A percentile compares a stretch with the other conserved stretches of the same genome.
Conservation (phyloP, 2,113 vertebrate genomes). For the Cyrtonyx montezumae region DNA sequence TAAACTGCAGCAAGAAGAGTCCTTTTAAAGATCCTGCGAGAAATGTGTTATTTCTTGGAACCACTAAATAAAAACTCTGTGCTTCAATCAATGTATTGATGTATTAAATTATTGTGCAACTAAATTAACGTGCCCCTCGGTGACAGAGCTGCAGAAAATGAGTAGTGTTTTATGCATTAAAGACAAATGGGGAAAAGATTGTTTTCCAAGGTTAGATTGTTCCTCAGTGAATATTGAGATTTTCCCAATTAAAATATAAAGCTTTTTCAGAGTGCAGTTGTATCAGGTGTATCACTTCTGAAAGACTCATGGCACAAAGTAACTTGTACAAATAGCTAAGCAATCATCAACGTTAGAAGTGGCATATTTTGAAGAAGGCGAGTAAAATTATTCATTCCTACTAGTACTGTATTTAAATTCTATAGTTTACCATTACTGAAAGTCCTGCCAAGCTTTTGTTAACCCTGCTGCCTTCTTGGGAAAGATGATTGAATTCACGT, state of each 20-base stretch:
- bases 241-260: slow-evolving; percentile 32
- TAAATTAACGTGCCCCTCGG: slow-evolving; percentile 47
- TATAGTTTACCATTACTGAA: not conserved
- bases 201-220: slow-evolving; percentile 61
- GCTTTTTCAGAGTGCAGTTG: not conserved
- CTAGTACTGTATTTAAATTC: not conserved
- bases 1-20: not conserved
- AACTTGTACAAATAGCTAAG: not conserved
- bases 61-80: not conserved
- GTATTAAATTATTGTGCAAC: slow-evolving; percentile 42
- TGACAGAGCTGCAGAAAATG: slow-evolving; percentile 34
- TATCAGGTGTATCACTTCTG: not conserved
- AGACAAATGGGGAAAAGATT: slow-evolving; percentile 48
- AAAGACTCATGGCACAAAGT: not conserved
- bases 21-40: not conserved
- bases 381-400: not conserved
- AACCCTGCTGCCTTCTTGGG: not conserved
- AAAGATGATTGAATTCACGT: not conserved
- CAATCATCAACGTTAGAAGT: not conserved
- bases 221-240: slow-evolving; percentile 17
- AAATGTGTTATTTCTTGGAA: slow-evolving; percentile 17
- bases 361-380: not conserved
- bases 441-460: not conserved
- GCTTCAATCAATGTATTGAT: slow-evolving; percentile 39
- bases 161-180: slow-evolving; percentile 61